These are phyloP conservation scores for Clarias laeviceps DNA, from an alignment of 2,797 vertebrate genomes.

Conservation along the genomic window DNA sequence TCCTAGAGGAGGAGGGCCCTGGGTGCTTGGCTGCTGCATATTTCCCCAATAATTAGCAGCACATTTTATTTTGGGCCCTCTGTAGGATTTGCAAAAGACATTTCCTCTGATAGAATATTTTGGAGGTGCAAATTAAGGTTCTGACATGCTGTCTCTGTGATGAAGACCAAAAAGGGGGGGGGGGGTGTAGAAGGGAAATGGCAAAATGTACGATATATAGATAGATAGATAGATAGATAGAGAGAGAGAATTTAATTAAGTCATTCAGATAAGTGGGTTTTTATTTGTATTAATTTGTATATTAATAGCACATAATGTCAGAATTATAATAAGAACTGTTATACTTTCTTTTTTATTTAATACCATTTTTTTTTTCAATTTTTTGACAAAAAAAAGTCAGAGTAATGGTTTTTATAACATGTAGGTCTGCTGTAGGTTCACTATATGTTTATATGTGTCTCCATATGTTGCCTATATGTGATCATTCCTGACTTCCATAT, in stretches of 20 bases:
- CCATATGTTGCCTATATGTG: no score
- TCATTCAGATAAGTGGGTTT: neutral
- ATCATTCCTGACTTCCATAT: no score
- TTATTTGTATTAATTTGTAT: neutral
- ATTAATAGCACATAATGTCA: neutral
- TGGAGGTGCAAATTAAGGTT: conserved; percentile 59
- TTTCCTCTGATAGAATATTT: conserved; percentile 51
- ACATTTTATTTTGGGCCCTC: conserved; percentile 48
- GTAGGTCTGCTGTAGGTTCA: no score
- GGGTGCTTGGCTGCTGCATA: conserved; percentile 49
- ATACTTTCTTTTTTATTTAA: neutral
- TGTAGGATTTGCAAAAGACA: conserved; percentile 40
- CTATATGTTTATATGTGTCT: no score
- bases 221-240: neutral
- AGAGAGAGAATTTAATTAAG: no score
- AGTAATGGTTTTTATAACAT: no score
- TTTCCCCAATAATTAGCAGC: conserved; percentile 60
- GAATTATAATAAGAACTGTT: neutral
- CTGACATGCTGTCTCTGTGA: conserved; percentile 51
- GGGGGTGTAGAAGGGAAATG: conserved; percentile 20
- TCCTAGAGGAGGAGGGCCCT: conserved; percentile 52
- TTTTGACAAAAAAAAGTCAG: no score
- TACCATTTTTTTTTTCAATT: no score
- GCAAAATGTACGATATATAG: no score
- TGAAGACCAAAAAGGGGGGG: neutral